Percentiles rank a stretch among this genome's conserved stretches.
Conservation (phyloP, 2,888 invertebrate genomes). For the Arctia plantaginis region DNA sequence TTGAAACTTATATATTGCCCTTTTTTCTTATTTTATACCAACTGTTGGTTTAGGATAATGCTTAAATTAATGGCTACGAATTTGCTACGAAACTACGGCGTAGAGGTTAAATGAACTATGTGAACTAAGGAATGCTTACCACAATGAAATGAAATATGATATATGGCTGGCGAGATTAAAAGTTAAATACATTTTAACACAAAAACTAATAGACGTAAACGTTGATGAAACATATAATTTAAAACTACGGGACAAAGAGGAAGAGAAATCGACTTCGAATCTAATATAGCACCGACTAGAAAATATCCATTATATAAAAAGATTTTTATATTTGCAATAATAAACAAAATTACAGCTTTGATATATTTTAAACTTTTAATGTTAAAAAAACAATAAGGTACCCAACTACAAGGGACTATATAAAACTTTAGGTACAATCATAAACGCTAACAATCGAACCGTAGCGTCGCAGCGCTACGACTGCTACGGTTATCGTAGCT, state of each 20-base stretch:
- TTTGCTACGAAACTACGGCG: conserved; percentile 25
- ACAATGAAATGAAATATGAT: conserved; percentile 17
- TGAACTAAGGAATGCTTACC: conserved; percentile 13
- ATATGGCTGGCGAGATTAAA: not conserved
- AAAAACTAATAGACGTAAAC: too few relatives aligned
- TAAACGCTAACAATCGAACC: conserved; percentile 45
- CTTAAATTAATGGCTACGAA: conserved; percentile 32
- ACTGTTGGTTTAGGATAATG: too few relatives aligned
- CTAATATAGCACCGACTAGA: too few relatives aligned
- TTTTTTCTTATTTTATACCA: too few relatives aligned
- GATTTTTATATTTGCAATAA: not conserved
- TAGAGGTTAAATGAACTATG: conserved; percentile 24
- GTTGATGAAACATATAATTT: too few relatives aligned
- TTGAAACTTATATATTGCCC: too few relatives aligned
- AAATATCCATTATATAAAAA: not conserved
- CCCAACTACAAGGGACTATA: conserved; percentile 11
- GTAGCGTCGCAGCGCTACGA: conserved; percentile 42
- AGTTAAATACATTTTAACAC: not conserved
- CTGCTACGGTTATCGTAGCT: conserved; percentile 30
- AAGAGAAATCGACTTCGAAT: too few relatives aligned
- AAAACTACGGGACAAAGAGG: too few relatives aligned
- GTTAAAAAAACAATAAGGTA: not conserved
- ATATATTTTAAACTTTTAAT: not conserved
- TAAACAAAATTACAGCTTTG: not conserved
- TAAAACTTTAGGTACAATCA: conserved; percentile 29